Percentiles rank a stretch among this genome's conserved stretches.
Evolutionary conservation across 1,140 invertebrate genomes (phyloP).

Genomic region (Nephila pilipes): DNA sequence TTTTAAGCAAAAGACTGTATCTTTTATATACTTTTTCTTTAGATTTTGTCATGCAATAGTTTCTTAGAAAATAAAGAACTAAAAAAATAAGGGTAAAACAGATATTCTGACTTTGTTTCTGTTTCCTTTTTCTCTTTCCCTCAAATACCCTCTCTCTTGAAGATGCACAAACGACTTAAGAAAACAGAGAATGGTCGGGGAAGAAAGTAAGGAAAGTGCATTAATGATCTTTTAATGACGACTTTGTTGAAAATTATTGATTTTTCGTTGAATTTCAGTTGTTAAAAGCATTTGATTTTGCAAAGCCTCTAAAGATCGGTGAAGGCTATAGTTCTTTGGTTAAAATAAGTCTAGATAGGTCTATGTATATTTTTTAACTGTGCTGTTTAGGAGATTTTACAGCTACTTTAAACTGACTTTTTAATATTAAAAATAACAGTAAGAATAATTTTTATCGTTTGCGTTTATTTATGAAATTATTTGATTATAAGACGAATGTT

Average conservation of each 20-base stretch:
- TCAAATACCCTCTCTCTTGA: neutral
- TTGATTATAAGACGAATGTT: no score
- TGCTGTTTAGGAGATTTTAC: no score
- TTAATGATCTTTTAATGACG: constrained; percentile 55
- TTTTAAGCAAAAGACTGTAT: neutral
- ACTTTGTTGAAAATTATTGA: constrained; percentile 54
- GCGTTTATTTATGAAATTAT: no score
- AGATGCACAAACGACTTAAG: neutral
- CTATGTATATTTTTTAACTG: no score
- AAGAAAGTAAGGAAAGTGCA: neutral
- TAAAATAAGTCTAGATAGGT: neutral
- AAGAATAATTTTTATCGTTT: no score
- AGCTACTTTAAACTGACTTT: no score
- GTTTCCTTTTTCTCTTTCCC: neutral
- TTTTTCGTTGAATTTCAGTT: constrained; percentile 33
- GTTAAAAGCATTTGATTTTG: neutral
- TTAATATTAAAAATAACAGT: no score
- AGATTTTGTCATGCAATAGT: neutral
- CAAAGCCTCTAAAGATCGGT: neutral
- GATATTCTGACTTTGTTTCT: neutral
- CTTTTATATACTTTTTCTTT: neutral
- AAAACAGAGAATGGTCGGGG: neutral
- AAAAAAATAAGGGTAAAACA: neutral
- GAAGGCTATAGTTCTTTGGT: neutral
- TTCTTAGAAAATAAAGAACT: neutral